Evolutionary conservation across 2,797 vertebrate species (phyloP).

Genomic region (Sarcophilus harrisii): DNA sequence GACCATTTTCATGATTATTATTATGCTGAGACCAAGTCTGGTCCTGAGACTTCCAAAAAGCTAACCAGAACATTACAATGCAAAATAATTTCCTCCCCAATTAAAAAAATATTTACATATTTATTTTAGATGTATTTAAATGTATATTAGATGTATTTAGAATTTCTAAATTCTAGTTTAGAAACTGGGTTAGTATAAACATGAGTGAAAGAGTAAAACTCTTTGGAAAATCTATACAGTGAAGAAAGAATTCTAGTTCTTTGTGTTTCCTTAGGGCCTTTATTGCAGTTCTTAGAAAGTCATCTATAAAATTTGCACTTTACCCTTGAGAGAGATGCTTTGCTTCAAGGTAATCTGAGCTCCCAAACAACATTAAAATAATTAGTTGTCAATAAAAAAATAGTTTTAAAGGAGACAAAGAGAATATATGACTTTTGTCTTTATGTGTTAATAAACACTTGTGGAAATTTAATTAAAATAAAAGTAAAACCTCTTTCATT

Average conservation of each 20-base stretch:
- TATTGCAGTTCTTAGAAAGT: neutral
- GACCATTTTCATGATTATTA: too few species aligned
- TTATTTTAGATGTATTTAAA: too few species aligned
- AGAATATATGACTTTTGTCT: neutral
- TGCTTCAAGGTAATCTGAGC: neutral
- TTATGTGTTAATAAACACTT: neutral
- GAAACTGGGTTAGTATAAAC: neutral
- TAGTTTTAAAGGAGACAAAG: neutral
- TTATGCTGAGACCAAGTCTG: too few species aligned
- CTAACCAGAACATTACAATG: too few species aligned
- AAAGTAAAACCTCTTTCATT: neutral
- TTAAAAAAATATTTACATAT: too few species aligned
- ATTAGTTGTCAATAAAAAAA: neutral
- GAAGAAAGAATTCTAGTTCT: neutral
- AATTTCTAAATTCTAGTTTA: neutral
- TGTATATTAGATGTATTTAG: too few species aligned
- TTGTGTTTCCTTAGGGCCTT: neutral
- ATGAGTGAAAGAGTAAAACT: neutral
- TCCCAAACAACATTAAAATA: neutral
- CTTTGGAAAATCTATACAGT: neutral
- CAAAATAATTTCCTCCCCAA: neutral
- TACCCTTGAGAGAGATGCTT: neutral
- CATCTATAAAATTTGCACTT: neutral
- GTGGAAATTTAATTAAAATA: neutral
- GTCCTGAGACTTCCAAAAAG: too few species aligned